phyloP scores from a whole-genome alignment of 2,113 vertebrate genomes.

The Chaetura pelagica region DNA sequence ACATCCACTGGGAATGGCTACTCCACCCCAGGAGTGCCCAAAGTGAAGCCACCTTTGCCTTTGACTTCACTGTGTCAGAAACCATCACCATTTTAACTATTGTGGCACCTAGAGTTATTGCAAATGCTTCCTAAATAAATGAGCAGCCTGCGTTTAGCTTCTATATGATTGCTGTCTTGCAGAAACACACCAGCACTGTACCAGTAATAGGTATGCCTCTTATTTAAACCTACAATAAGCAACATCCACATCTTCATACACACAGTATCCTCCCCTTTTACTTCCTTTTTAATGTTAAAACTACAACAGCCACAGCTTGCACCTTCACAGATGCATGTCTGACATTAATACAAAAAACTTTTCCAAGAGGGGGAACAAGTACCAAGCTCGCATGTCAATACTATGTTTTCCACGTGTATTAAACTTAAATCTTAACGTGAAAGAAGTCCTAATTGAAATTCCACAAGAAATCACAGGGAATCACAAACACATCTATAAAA shows the following conservation, averaged over 20 bases:
- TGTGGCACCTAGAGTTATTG: background rate
- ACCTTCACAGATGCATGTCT: background rate
- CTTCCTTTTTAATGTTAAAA: background rate
- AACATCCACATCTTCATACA: background rate
- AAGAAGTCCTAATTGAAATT: background rate
- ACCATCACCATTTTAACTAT: background rate
- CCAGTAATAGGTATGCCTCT: background rate
- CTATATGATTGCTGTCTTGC: background rate
- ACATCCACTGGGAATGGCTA: no score
- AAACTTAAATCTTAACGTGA: background rate
- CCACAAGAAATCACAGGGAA: background rate
- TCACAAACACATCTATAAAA: background rate
- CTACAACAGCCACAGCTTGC: background rate
- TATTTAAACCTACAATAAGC: background rate
- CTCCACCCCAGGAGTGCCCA: accelerated
- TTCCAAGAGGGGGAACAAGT: background rate
- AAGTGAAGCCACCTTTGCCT: background rate
- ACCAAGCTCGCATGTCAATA: background rate
- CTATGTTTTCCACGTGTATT: background rate
- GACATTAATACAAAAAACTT: background rate
- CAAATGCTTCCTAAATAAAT: background rate
- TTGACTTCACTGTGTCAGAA: background rate
- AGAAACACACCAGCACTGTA: background rate
- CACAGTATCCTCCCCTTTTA: background rate
- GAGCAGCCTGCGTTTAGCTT: background rate